Conservation (phyloP, 2,888 invertebrate genomes). For the Eucriotettix oculatus region DNA sequence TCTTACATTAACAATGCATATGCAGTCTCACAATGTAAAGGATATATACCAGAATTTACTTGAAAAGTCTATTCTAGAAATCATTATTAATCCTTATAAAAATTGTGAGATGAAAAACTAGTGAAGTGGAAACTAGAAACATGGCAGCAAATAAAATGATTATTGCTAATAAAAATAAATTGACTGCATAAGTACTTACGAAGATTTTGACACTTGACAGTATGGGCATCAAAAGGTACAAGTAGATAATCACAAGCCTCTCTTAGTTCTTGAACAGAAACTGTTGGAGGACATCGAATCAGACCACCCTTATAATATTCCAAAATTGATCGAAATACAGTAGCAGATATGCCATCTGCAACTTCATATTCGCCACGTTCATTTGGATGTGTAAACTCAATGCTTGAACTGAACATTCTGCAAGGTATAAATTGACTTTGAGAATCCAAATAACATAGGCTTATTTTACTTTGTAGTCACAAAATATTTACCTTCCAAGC, state of each 20-base stretch:
- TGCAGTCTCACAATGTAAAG: not conserved
- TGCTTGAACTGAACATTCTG: constrained; percentile 87
- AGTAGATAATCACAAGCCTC: constrained; percentile 98
- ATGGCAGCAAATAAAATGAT: not conserved
- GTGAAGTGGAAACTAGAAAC: too few species aligned
- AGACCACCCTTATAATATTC: constrained; percentile 86
- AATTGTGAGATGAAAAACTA: too few species aligned
- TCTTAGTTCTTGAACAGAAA: constrained; percentile 87
- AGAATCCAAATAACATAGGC: not conserved
- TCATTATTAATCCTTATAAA: too few species aligned
- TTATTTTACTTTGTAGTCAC: not conserved
- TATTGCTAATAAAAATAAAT: not conserved
- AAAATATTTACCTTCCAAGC: constrained; percentile 55
- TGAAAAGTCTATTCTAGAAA: not conserved
- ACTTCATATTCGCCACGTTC: constrained; percentile 94
- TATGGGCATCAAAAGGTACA: constrained; percentile 92
- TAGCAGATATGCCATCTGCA: constrained; percentile 91
- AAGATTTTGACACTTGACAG: constrained; percentile 90
- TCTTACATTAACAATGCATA: too few species aligned
- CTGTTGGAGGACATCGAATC: constrained; percentile 88
- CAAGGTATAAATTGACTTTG: not conserved
- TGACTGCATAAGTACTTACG: constrained; percentile 37
- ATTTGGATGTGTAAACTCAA: constrained; percentile 85
- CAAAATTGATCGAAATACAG: constrained; percentile 85
- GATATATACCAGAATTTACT: not conserved